These are phyloP conservation scores for Drosophila pachea DNA, from an alignment of 1,140 invertebrate species.

Conservation along the genomic window DNA sequence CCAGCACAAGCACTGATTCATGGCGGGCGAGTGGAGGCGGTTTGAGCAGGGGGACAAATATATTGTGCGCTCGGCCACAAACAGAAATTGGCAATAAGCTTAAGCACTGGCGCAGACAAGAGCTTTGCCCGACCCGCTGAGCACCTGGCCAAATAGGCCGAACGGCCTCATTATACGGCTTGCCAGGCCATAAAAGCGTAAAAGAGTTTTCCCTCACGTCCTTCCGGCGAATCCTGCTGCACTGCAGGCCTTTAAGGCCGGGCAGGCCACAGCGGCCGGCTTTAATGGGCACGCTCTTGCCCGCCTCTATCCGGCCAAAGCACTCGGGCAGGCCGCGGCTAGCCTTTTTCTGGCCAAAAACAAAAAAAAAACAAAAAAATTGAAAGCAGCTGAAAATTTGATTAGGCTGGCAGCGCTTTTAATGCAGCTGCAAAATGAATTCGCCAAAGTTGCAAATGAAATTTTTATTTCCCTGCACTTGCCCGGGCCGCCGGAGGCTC, in stretches of 20 bases:
- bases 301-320: too few species aligned
- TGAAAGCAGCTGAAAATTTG: conserved; percentile 27
- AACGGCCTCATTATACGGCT: not conserved
- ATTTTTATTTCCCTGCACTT: conserved; percentile 38
- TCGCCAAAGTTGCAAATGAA: conserved; percentile 27
- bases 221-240: not conserved
- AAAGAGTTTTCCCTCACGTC: too few species aligned
- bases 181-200: not conserved
- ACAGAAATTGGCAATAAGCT: conserved; percentile 30
- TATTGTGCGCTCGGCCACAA: conserved; percentile 50
- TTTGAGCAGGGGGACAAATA: conserved; percentile 39
- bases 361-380: too few species aligned
- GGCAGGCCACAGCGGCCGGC: too few species aligned
- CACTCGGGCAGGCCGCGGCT: too few species aligned
- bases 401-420: conserved; percentile 28
- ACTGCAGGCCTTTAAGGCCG: not conserved
- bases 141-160: not conserved
- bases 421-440: conserved; percentile 38
- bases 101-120: conserved; percentile 21
- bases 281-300: too few species aligned
- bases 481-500: conserved; percentile 18
- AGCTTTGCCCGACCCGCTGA: conserved; percentile 12
- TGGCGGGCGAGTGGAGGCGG: conserved; percentile 26
- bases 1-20: conserved; percentile 53
- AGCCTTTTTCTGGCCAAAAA: too few species aligned